Evolutionary conservation across 2,888 invertebrate genomes (phyloP).

Genomic region (Idaea dimidiata): DNA sequence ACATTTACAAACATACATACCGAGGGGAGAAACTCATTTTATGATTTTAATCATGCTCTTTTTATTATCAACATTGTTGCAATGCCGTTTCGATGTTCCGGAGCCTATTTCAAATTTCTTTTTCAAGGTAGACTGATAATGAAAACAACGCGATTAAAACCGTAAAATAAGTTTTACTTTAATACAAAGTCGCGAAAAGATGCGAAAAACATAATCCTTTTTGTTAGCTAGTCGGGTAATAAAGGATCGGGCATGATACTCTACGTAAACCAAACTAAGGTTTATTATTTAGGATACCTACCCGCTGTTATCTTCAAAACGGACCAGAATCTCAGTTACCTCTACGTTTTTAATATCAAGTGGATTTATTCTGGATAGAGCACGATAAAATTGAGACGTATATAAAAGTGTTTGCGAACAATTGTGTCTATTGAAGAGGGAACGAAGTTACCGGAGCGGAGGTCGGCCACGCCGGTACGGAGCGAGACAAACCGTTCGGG

Average conservation of each 20-base stretch:
- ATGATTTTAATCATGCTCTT: no score
- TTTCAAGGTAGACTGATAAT: no score
- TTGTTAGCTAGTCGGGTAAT: constrained; percentile 6
- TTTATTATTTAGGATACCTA: constrained; percentile 10
- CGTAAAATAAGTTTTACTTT: no score
- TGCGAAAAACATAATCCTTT: no score
- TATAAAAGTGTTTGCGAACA: constrained; percentile 18
- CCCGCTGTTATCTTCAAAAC: neutral
- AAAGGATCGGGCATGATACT: constrained; percentile 18
- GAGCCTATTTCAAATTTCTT: no score
- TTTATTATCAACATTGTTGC: no score
- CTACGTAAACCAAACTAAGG: constrained; percentile 8
- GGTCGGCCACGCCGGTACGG: constrained; percentile 9
- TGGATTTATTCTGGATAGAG: constrained; percentile 8
- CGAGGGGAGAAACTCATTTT: no score
- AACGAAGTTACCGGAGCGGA: constrained; percentile 20
- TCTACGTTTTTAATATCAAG: neutral
- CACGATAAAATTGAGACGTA: constrained; percentile 7
- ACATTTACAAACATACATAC: no score
- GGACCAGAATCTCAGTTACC: neutral
- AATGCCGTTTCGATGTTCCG: no score
- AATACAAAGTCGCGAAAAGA: no score
- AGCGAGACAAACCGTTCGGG: constrained; percentile 15
- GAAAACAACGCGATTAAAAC: no score
- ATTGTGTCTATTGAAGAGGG: constrained; percentile 7